These are phyloP conservation scores for Ageneiosus marmoratus DNA, from an alignment of 2,113 vertebrate genomes.

Conservation along the genomic window DNA sequence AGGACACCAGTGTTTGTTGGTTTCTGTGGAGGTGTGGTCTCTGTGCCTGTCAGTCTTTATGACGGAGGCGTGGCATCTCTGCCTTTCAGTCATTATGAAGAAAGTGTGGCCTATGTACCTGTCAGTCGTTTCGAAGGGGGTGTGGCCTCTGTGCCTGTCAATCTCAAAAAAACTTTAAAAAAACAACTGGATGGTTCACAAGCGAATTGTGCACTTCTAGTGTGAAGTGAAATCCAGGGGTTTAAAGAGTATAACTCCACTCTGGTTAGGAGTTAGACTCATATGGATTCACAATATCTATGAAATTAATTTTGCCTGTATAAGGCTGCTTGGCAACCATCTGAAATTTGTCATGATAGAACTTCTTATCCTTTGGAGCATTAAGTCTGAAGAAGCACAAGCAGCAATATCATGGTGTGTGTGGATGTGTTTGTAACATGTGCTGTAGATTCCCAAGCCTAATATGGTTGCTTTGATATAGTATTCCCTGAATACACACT, in stretches of 20 bases:
- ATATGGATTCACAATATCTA: not conserved
- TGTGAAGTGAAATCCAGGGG: not conserved
- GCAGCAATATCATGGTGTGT: not conserved
- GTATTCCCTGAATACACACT: no score
- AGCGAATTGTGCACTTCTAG: not conserved
- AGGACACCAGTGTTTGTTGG: no score
- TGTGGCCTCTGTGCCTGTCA: no score
- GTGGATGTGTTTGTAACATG: not conserved
- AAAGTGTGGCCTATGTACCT: not conserved
- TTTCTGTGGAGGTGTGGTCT: no score
- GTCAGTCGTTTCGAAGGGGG: no score
- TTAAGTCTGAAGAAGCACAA: not conserved
- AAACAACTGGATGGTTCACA: no score
- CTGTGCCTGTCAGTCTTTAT: not conserved
- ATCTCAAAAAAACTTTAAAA: no score
- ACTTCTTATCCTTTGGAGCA: not conserved
- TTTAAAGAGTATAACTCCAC: not conserved
- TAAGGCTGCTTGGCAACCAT: not conserved
- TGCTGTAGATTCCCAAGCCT: not conserved
- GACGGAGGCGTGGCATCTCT: not conserved
- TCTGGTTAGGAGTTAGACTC: not conserved
- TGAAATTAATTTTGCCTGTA: not conserved
- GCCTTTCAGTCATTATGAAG: not conserved
- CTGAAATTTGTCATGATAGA: not conserved
- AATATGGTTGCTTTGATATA: no score